These are phyloP conservation scores for Polietes domitor DNA, from an alignment of 2,888 invertebrate species.

Conservation along the genomic window DNA sequence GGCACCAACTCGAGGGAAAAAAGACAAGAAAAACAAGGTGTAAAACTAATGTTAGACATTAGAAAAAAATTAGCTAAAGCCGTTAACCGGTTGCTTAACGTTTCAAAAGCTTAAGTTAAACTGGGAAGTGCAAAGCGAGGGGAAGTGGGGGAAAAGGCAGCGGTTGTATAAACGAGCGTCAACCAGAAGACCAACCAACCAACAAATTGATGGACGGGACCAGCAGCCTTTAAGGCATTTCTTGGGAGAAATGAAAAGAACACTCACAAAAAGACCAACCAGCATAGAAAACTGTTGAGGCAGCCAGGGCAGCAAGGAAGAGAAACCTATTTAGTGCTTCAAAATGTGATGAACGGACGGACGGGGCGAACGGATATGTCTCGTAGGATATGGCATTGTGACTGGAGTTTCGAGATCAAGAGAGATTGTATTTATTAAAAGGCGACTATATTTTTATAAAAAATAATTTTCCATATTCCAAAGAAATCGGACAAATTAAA, in stretches of 20 bases:
- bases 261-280: slow-evolving; percentile 1
- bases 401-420: too few relatives aligned
- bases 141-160: background rate
- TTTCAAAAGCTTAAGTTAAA: slow-evolving; percentile 37
- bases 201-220: slow-evolving; percentile 64
- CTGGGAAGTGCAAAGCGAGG: background rate
- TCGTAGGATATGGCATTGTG: too few relatives aligned
- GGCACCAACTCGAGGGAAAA: slow-evolving; percentile 27
- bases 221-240: slow-evolving; percentile 64
- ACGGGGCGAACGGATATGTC: too few relatives aligned
- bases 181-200: slow-evolving; percentile 47
- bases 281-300: slow-evolving; percentile 46
- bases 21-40: slow-evolving; percentile 58
- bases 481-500: too few relatives aligned
- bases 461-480: too few relatives aligned
- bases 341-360: slow-evolving; percentile 1
- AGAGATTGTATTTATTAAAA: too few relatives aligned
- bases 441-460: too few relatives aligned
- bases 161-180: slow-evolving; percentile 28
- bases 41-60: slow-evolving; percentile 68
- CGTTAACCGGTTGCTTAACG: slow-evolving; percentile 65
- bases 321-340: slow-evolving; percentile 29
- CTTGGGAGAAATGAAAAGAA: slow-evolving; percentile 33
- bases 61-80: slow-evolving; percentile 64
- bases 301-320: slow-evolving; percentile 23